These are phyloP conservation scores for Mugil cephalus DNA, from an alignment of 2,113 vertebrate genomes.

Conservation along the genomic window DNA sequence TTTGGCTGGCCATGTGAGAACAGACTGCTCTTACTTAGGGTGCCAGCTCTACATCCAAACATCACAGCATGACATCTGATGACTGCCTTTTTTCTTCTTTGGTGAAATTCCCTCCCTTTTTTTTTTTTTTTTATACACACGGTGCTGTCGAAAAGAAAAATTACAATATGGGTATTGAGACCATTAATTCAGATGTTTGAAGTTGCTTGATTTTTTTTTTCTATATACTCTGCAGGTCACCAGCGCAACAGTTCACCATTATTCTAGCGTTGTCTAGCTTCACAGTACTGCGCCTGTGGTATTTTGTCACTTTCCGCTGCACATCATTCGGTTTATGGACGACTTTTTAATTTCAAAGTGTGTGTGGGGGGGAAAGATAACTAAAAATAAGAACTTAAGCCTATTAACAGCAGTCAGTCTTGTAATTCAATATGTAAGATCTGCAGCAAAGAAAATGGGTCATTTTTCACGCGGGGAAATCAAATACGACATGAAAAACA, in stretches of 20 bases:
- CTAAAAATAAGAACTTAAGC: slow-evolving; percentile 69
- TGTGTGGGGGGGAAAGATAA: slow-evolving; percentile 10
- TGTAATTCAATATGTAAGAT: slow-evolving; percentile 66
- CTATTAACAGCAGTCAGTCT: slow-evolving; percentile 65
- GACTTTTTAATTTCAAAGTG: slow-evolving; percentile 59
- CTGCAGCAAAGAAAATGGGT: slow-evolving; percentile 66
- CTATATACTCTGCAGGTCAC: slow-evolving; percentile 42
- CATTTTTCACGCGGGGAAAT: slow-evolving; percentile 52
- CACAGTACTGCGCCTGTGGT: slow-evolving; percentile 39
- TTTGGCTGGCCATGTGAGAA: slow-evolving; percentile 80
- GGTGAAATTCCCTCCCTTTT: slow-evolving; percentile 60
- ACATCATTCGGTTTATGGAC: slow-evolving; percentile 46
- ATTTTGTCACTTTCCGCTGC: slow-evolving; percentile 66
- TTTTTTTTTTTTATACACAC: slow-evolving; percentile 51
- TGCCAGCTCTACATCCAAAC: slow-evolving; percentile 82
- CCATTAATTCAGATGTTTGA: slow-evolving; percentile 71
- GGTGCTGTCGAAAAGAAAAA: slow-evolving; percentile 57
- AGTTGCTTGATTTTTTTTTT: slow-evolving; percentile 48
- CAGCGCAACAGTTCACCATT: slow-evolving; percentile 61
- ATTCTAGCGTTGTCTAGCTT: slow-evolving; percentile 62
- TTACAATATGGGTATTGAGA: slow-evolving; percentile 72
- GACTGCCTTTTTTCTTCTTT: slow-evolving; percentile 60
- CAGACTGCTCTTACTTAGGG: slow-evolving; percentile 79
- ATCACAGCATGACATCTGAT: slow-evolving; percentile 79
- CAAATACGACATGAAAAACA: slow-evolving; percentile 49